Evolutionary conservation across 2,888 invertebrate species (phyloP).

Genomic region (Melangyna quadrimaculata): DNA sequence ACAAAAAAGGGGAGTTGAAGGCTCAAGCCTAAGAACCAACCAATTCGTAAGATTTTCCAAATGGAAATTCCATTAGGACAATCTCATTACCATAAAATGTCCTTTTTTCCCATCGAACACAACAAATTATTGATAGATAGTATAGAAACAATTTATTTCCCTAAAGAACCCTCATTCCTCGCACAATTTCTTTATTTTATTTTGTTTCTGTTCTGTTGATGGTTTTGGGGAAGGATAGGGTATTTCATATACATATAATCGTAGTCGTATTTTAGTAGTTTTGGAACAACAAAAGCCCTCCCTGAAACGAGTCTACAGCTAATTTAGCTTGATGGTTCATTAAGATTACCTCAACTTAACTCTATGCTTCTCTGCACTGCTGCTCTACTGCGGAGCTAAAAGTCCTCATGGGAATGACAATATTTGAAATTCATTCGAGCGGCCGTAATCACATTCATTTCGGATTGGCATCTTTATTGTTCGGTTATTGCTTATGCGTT

Average conservation of each 20-base stretch:
- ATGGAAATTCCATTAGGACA: slow-evolving; percentile 69
- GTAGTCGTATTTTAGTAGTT: slow-evolving; percentile 22
- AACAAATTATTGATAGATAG: slow-evolving; percentile 61
- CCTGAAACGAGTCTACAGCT: slow-evolving; percentile 54
- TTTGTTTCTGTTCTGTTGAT: neutral
- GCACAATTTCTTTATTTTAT: neutral
- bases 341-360: slow-evolving; percentile 52
- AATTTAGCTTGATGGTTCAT: slow-evolving; percentile 70
- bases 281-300: slow-evolving; percentile 39
- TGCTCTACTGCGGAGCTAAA: neutral
- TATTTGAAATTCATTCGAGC: slow-evolving; percentile 60
- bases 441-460: slow-evolving; percentile 67
- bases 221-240: neutral
- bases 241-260: slow-evolving; percentile 10
- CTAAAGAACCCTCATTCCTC: slow-evolving; percentile 10
- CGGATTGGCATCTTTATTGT: slow-evolving; percentile 67
- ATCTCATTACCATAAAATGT: slow-evolving; percentile 66
- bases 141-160: slow-evolving; percentile 41
- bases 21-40: neutral
- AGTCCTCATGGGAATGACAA: slow-evolving; percentile 56
- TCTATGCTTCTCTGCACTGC: slow-evolving; percentile 7
- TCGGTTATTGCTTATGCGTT: slow-evolving; percentile 64
- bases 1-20: neutral
- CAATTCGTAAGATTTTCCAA: slow-evolving; percentile 56
- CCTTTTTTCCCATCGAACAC: slow-evolving; percentile 65